phyloP scores from a whole-genome alignment of 2,888 invertebrate genomes.

The Melanchra persicariae region DNA sequence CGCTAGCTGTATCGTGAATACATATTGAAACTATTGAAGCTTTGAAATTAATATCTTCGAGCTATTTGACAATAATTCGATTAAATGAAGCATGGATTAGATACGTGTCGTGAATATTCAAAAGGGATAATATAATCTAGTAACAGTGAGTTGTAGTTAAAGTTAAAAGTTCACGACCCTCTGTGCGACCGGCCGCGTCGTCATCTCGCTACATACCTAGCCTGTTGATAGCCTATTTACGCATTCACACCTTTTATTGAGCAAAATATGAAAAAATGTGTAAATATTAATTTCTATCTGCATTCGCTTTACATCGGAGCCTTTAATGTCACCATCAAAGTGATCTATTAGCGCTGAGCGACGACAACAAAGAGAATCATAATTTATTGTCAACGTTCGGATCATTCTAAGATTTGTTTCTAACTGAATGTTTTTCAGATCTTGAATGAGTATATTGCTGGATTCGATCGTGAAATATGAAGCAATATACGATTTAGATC shows the following conservation, averaged over 20 bases:
- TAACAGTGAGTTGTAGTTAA: conserved; percentile 46
- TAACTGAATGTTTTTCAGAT: conserved; percentile 22
- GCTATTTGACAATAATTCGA: conserved; percentile 36
- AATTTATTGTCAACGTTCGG: conserved; percentile 18
- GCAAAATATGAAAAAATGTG: conserved; percentile 19
- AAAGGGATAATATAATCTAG: conserved; percentile 50
- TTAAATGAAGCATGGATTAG: conserved; percentile 44
- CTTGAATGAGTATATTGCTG: conserved; percentile 16
- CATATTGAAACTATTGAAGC: conserved; percentile 12
- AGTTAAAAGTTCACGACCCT: conserved; percentile 57
- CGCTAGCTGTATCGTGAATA: conserved; percentile 9
- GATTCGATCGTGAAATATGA: conserved; percentile 19
- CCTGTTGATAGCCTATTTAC: conserved; percentile 36
- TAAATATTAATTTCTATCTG: conserved; percentile 37
- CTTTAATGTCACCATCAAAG: conserved; percentile 28
- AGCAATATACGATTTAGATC: conserved; percentile 32
- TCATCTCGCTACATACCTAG: conserved; percentile 1
- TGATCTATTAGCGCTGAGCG: conserved; percentile 22
- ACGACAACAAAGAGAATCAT: conserved; percentile 25
- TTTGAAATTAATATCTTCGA: conserved; percentile 20
- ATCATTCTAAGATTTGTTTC: conserved; percentile 19
- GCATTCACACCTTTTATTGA: conserved; percentile 26
- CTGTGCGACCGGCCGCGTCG: background rate
- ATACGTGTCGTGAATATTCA: conserved; percentile 55
- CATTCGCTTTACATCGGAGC: conserved; percentile 10